These are phyloP conservation scores for Lithophane socia DNA, from an alignment of 2,888 invertebrate genomes.

Conservation along the genomic window DNA sequence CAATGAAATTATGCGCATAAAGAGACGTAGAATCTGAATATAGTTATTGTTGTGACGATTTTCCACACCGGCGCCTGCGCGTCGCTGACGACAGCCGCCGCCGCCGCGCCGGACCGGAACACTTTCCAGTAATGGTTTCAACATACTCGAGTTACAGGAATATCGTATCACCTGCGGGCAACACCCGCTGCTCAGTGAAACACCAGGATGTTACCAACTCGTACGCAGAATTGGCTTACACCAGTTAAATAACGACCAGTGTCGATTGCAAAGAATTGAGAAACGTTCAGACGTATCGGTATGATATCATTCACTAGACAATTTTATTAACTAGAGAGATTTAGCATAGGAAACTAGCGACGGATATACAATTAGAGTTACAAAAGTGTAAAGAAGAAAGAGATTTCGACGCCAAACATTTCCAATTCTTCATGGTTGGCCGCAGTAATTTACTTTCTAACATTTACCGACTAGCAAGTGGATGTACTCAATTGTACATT, in stretches of 20 bases:
- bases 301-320: constrained; percentile 19
- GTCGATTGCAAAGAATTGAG: constrained; percentile 51
- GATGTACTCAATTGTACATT: constrained; percentile 48
- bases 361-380: constrained; percentile 29
- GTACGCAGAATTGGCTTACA: constrained; percentile 71
- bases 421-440: constrained; percentile 34
- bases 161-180: constrained; percentile 76
- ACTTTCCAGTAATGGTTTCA: constrained; percentile 85
- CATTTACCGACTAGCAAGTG: constrained; percentile 43
- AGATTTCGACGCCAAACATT: constrained; percentile 46
- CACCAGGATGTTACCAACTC: constrained; percentile 75
- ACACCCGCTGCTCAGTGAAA: constrained; percentile 69
- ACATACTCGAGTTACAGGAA: constrained; percentile 82
- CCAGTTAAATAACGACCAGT: constrained; percentile 54
- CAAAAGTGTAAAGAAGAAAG: constrained; percentile 43
- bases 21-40: constrained; percentile 54
- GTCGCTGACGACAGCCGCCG: constrained; percentile 61
- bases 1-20: constrained; percentile 66
- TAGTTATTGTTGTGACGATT: constrained; percentile 68
- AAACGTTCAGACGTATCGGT: constrained; percentile 34
- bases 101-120: constrained; percentile 79
- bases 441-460: constrained; percentile 57
- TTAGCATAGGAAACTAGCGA: constrained; percentile 25
- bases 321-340: constrained; percentile 39
- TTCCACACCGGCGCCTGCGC: constrained; percentile 75